Evolutionary conservation across 1,140 invertebrate species (phyloP), one percentile per base, ranked within the genome.

Genomic region (Microplitis demolitor): DNA sequence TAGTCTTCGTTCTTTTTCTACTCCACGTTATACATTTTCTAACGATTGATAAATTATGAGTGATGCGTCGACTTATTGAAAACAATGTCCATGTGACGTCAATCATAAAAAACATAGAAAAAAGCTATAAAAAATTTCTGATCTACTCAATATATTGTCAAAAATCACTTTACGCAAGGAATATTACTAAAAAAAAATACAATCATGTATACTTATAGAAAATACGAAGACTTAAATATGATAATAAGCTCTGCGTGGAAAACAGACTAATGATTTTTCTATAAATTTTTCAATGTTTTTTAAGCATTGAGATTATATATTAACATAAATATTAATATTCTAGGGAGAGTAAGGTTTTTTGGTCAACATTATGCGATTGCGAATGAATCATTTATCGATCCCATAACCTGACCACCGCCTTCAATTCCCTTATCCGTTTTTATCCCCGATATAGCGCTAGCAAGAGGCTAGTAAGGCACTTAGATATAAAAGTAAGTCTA

Each of bases 331-430:
- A 45, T 45, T 45, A 11, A 45, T 45, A 45, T 45, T 45, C 6
- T 9, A 45, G 39, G 39, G 39, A 45, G 6, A 45, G 11, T 45
- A 45, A 45, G 6, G 9, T 5, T 9, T 0, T 6, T 45, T 11
- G 39, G 78, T 76, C 78, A 78, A 78, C 76, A 76, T 45, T 45
- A 9, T 45, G 39, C 39, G 39, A 64, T 45, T 64, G 6, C 35
- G 80, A 82, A 86, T 87, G 86, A 87, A 87, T 87, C 86, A 86
- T 87, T 87, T 87, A 87, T 87, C 81, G 84, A 78, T 75, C 63
- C 78, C 79, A 83, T 85, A 76, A 78, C 75, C 74, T 63, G 69
- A 64, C 37, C 50, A 62, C 13, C 33, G 31, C 39, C 50, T 35
- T 50, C 62, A 13, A 51, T 45, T 66, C 14, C 39, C 50, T 66